Conservation (phyloP, 2,797 vertebrate genomes). For the Gymnoscopelus braueri region DNA sequence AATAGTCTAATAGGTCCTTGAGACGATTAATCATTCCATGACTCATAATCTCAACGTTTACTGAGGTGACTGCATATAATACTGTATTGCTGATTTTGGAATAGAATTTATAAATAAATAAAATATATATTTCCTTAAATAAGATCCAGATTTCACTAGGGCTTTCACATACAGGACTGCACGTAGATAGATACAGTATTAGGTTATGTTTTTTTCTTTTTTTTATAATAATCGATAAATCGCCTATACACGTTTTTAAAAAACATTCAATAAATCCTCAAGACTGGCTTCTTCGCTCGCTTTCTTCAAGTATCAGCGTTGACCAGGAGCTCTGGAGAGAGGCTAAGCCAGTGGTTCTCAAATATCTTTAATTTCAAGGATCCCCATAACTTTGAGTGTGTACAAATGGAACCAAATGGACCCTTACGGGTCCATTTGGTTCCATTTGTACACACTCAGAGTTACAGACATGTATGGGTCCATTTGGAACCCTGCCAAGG, state of each 20-base stretch:
- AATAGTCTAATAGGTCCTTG: background rate
- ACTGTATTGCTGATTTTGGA: slow-evolving; percentile 79
- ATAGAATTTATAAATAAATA: slow-evolving; percentile 60
- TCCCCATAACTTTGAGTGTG: too few species aligned
- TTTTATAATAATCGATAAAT: slow-evolving; percentile 74
- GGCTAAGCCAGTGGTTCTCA: slow-evolving; percentile 15
- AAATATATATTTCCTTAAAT: slow-evolving; percentile 51
- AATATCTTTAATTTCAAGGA: too few species aligned
- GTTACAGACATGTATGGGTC: too few species aligned
- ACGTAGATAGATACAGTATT: slow-evolving; percentile 79
- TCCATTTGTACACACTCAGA: too few species aligned
- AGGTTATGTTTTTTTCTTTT: slow-evolving; percentile 68
- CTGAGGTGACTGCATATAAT: slow-evolving; percentile 81
- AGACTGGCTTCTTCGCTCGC: slow-evolving; percentile 71
- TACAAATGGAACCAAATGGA: too few species aligned
- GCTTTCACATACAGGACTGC: slow-evolving; percentile 83
- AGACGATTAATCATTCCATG: slow-evolving; percentile 45
- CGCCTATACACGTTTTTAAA: slow-evolving; percentile 78
- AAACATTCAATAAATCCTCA: slow-evolving; percentile 77
- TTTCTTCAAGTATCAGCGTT: slow-evolving; percentile 83
- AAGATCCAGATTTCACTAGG: slow-evolving; percentile 80
- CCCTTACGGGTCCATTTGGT: too few species aligned
- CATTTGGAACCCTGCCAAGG: too few species aligned
- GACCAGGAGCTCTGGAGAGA: slow-evolving; percentile 77
- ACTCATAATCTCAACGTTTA: slow-evolving; percentile 57